Percentiles rank a stretch among this genome's conserved stretches.
Conservation (phyloP, 2,888 invertebrate genomes). For the Cerastis leucographa region DNA sequence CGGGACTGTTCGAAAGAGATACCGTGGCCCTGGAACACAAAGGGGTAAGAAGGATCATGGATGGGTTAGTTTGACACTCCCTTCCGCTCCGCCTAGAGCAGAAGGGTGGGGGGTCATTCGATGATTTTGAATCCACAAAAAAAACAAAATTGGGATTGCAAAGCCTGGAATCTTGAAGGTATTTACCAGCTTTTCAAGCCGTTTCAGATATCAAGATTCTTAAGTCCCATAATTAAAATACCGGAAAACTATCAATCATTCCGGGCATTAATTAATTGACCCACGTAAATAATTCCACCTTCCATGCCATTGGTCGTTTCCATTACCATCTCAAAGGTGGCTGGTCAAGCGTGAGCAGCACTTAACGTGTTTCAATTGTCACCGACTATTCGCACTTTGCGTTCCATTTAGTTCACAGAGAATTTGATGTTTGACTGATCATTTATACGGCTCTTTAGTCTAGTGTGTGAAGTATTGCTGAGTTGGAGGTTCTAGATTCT, state of each 20-base stretch:
- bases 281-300: conserved; percentile 2
- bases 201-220: neutral
- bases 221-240: neutral
- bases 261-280: conserved; percentile 2
- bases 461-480: neutral
- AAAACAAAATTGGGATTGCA: no score
- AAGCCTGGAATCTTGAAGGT: neutral
- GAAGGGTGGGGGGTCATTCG: no score
- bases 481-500: neutral
- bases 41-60: no score
- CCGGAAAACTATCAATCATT: neutral
- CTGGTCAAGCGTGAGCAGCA: conserved; percentile 20
- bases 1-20: no score
- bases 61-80: no score
- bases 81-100: no score
- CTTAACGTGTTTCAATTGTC: conserved; percentile 7
- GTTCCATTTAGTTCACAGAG: conserved; percentile 19
- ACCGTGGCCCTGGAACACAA: no score
- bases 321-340: conserved; percentile 31
- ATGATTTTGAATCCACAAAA: no score
- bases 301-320: neutral
- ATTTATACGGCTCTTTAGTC: neutral
- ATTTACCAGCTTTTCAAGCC: neutral
- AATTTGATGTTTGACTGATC: conserved; percentile 15
- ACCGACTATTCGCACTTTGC: conserved; percentile 16